These are phyloP conservation scores for Muscicapa adusta DNA, from an alignment of 2,113 vertebrate genomes.

Conservation along the genomic window DNA sequence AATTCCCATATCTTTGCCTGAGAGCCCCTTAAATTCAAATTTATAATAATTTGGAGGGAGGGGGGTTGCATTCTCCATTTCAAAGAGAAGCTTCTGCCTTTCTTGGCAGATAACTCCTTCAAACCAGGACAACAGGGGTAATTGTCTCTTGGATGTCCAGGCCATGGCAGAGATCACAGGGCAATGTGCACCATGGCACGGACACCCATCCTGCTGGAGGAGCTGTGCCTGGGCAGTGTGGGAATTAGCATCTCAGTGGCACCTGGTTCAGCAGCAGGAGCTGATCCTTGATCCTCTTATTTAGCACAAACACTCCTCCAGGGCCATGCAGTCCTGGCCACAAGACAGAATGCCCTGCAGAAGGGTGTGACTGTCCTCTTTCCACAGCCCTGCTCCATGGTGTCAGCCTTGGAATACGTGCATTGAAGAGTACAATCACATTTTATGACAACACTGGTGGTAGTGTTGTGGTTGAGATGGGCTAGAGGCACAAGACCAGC, in stretches of 20 bases:
- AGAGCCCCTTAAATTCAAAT: too few relatives aligned
- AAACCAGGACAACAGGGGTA: too few relatives aligned
- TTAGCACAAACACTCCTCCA: neutral
- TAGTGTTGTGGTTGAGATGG: neutral
- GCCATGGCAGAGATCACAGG: neutral
- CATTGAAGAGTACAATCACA: neutral
- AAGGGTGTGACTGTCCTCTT: neutral
- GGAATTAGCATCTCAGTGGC: neutral
- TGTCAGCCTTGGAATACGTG: neutral
- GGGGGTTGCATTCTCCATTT: too few relatives aligned
- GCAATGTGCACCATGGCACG: accelerated
- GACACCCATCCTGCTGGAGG: neutral
- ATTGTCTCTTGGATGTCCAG: neutral
- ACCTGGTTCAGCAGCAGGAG: neutral
- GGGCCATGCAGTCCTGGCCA: accelerated
- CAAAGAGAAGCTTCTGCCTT: too few relatives aligned
- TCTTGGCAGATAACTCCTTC: too few relatives aligned
- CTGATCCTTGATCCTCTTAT: neutral
- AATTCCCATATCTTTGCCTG: too few relatives aligned
- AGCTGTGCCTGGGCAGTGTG: neutral
- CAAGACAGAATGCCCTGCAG: neutral
- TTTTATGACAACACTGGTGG: neutral
- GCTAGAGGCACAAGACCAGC: neutral
- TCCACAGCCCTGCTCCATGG: neutral
- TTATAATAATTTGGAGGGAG: too few relatives aligned